These are phyloP conservation scores for Arremon brunneinucha DNA, from an alignment of 2,797 vertebrate species.

Conservation along the genomic window DNA sequence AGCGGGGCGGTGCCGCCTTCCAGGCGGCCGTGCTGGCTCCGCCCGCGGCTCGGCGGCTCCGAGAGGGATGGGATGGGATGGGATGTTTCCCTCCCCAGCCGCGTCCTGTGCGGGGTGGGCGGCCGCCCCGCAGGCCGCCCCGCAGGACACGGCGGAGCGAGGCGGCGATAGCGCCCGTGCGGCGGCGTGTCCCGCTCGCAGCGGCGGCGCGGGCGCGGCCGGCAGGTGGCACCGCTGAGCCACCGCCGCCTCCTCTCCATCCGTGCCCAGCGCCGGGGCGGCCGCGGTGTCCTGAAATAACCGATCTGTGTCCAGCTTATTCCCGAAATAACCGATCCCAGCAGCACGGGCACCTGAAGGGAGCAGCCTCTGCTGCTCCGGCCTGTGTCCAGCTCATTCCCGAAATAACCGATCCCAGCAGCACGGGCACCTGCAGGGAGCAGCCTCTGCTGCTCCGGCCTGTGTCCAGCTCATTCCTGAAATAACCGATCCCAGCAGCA, in stretches of 20 bases:
- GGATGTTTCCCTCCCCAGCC: not conserved
- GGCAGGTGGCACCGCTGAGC: not conserved
- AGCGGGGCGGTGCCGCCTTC: too few species aligned
- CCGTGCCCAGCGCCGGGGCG: not conserved
- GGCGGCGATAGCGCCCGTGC: not conserved
- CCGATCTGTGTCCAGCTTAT: too few species aligned
- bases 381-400: not conserved
- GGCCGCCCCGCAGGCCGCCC: accelerated
- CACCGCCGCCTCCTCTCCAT: accelerated
- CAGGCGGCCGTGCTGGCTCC: not conserved
- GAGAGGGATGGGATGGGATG: too few species aligned
- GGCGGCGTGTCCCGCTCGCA: too few species aligned
- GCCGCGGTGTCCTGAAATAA: not conserved
- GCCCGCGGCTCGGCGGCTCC: not conserved
- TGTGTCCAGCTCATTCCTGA: not conserved
- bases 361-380: not conserved
- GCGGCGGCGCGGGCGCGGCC: not conserved
- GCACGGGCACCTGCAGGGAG: not conserved
- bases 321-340: not conserved
- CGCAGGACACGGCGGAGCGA: not conserved
- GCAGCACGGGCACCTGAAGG: not conserved
- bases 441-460: not conserved
- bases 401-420: not conserved
- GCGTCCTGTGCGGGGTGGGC: not conserved
- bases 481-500: not conserved